These are phyloP conservation scores for Oryzias woworae DNA, from an alignment of 2,113 vertebrate genomes.

Conservation along the genomic window DNA sequence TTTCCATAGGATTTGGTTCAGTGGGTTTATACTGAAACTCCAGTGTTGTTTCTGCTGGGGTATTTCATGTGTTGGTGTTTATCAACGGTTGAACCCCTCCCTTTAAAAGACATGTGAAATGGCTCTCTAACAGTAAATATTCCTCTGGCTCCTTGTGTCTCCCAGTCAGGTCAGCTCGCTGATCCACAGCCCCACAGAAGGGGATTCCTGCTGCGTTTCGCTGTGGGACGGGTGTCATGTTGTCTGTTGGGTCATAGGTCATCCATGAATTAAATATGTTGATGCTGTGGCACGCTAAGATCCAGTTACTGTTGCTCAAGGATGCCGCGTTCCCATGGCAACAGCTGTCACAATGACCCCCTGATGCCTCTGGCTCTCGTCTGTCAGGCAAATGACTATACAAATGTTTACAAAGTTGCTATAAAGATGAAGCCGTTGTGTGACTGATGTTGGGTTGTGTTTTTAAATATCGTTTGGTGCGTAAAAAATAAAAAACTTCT, in stretches of 20 bases:
- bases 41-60: too few species aligned
- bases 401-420: neutral
- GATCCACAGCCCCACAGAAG: too few species aligned
- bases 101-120: too few species aligned
- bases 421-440: neutral
- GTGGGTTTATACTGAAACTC: too few species aligned
- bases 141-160: too few species aligned
- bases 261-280: conserved; percentile 61
- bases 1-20: too few species aligned
- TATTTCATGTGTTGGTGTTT: too few species aligned
- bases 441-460: neutral
- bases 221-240: conserved; percentile 43
- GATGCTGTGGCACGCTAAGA: conserved; percentile 12
- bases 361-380: neutral
- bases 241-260: conserved; percentile 38
- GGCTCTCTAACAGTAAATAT: too few species aligned
- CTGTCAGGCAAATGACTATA: conserved; percentile 4
- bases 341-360: conserved; percentile 6
- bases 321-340: conserved; percentile 2
- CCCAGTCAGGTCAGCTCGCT: too few species aligned
- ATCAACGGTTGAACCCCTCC: too few species aligned
- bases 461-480: too few species aligned
- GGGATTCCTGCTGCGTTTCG: neutral
- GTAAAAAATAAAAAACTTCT: too few species aligned
- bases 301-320: conserved; percentile 46